Evolutionary conservation across 2,888 invertebrate genomes (phyloP), one percentile per base, ranked within the genome.

Genomic region (Reticulitermes lucifugus): DNA sequence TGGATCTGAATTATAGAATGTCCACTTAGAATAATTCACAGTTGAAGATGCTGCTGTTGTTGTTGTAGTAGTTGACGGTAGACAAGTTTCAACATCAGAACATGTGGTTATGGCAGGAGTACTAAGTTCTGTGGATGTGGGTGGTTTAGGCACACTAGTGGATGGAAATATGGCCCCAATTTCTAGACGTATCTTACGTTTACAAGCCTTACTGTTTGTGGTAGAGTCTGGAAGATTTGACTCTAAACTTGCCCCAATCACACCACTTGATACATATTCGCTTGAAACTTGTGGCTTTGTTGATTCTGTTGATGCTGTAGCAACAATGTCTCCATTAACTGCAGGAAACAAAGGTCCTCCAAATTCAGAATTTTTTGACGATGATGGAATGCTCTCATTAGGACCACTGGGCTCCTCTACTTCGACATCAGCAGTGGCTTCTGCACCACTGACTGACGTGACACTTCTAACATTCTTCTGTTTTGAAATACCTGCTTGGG

Each of bases 111-210:
- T 22, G 21, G 51, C 22, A 25, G 35, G 35, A 83, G 83, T 85
- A 90, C 90, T 86, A 71, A 87, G 35, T 41, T 87, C 85, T 88
- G 89, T 46, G 84, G 88, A 43, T 88, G 59, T 59, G 22, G 81
- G 14, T 41, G 55, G 60, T 75, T 83, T 83, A 59, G 73, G 73
- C 75, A 83, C 35, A 75, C 55, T 73, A 14, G 65, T 75, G 21
- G 82, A 25, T 18, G 82, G 82, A n/a, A 60, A 82, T 29, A 89
- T 84, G 89, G 90, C 89, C 89, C 91, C 89, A 90, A 91, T 90
- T 87, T 91, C 92, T 46, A 93, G 91, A 83, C 93, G 90, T 86
- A 91, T 91, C 88, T 93, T 93, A 81, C 93, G 89, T 88, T 93
- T 92, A 88, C 93, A 93, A 21, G 91, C 92, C 89, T 93, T 93